phyloP scores from a whole-genome alignment of 2,888 invertebrate species.

The Parnassius glacialis region DNA sequence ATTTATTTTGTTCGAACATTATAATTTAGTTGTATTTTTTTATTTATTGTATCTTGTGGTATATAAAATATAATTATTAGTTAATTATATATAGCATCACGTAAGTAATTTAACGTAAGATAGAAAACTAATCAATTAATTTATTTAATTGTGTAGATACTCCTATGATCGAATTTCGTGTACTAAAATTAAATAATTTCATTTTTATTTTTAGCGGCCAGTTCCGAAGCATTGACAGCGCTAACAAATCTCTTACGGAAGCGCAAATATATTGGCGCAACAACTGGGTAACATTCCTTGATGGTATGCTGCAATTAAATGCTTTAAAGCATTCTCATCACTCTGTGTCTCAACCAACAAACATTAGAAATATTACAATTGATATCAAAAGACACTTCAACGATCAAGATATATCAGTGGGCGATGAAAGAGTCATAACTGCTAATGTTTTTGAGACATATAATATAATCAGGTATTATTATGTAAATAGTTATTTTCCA shows the following conservation, averaged over 20 bases:
- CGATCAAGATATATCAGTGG: conserved; percentile 12
- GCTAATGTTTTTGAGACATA: conserved; percentile 35
- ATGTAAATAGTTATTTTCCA: too few relatives aligned
- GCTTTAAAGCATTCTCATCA: conserved; percentile 82
- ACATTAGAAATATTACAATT: conserved; percentile 44
- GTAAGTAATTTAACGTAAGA: too few relatives aligned
- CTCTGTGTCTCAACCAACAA: conserved; percentile 82
- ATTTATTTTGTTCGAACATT: too few relatives aligned
- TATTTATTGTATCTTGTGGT: too few relatives aligned
- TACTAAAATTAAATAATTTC: background rate
- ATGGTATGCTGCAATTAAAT: conserved; percentile 89
- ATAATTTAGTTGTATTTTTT: too few relatives aligned
- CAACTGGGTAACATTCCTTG: conserved; percentile 91
- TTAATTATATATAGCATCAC: too few relatives aligned
- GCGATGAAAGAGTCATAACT: conserved; percentile 30
- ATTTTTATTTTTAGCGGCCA: conserved; percentile 41
- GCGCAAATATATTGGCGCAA: conserved; percentile 82
- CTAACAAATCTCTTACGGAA: conserved; percentile 41
- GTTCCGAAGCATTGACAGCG: conserved; percentile 46
- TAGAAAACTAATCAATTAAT: too few relatives aligned
- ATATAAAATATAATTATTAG: too few relatives aligned
- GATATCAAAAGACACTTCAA: conserved; percentile 39
- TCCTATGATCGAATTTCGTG: too few relatives aligned
- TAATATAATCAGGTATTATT: conserved; percentile 39
- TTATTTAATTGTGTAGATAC: too few relatives aligned